phyloP scores from a whole-genome alignment of 2,797 vertebrate species.

The Anguilla megastoma region DNA sequence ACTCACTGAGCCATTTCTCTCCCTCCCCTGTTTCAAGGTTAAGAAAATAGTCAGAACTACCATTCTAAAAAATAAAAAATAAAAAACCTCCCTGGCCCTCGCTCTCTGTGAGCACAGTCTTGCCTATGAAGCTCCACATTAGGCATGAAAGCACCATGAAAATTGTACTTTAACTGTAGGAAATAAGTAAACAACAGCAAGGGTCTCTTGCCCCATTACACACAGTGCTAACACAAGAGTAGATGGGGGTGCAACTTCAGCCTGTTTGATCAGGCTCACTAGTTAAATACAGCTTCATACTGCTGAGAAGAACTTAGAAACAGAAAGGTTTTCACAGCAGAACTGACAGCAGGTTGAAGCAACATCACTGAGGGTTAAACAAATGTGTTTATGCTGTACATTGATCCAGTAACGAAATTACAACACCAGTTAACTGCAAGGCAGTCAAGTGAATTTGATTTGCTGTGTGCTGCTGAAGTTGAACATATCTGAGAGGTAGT shows the following conservation, averaged over 20 bases:
- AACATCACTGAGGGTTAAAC: no score
- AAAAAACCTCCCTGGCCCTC: background rate
- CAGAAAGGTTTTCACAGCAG: background rate
- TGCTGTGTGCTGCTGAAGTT: no score
- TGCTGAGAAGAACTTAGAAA: background rate
- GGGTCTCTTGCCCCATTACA: background rate
- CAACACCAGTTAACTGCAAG: no score
- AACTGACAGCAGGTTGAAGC: no score
- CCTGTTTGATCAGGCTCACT: background rate
- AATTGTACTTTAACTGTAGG: background rate
- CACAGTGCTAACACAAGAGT: background rate
- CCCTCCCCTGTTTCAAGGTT: slow-evolving; percentile 16
- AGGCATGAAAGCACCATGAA: background rate
- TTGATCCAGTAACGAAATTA: no score
- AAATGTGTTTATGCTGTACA: no score
- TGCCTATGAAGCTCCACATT: background rate
- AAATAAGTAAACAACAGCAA: background rate
- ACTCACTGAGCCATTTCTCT: background rate
- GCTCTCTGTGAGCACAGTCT: background rate
- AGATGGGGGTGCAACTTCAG: background rate
- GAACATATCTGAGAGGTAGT: no score
- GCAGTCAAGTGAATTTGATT: no score
- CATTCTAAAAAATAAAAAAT: background rate
- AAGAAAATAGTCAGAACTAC: background rate
- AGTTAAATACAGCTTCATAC: background rate